Percentiles rank a stretch among this genome's conserved stretches.
Evolutionary conservation across 2,888 invertebrate genomes (phyloP).

Genomic region (Ceratothoa steindachneri): DNA sequence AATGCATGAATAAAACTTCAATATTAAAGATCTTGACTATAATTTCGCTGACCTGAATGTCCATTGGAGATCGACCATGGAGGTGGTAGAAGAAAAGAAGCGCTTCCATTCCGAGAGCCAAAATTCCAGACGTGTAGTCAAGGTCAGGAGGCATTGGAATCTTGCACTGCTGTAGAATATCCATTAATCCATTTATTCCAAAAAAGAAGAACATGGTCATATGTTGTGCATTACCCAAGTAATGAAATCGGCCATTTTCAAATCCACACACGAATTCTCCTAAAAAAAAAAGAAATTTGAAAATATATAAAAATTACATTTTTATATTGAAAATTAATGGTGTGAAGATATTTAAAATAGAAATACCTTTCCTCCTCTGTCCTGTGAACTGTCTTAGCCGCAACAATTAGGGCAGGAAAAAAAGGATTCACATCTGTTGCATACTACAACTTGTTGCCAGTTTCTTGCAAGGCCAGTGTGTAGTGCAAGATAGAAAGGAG

Average conservation of each 20-base stretch:
- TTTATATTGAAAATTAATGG: no score
- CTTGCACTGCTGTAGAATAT: slow-evolving; percentile 48
- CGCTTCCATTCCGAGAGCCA: slow-evolving; percentile 56
- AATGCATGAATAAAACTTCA: no score
- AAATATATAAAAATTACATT: no score
- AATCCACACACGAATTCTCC: slow-evolving; percentile 53
- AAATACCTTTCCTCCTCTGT: no score
- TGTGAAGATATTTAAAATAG: no score
- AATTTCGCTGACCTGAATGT: slow-evolving; percentile 50
- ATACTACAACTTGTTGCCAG: no score
- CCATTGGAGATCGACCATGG: slow-evolving; percentile 54
- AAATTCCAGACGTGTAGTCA: slow-evolving; percentile 53
- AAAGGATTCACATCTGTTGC: no score
- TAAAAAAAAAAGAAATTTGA: no score
- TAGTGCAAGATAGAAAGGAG: no score
- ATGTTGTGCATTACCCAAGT: slow-evolving; percentile 56
- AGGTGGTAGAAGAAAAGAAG: slow-evolving; percentile 57
- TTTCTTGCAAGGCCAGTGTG: no score
- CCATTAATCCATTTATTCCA: slow-evolving; percentile 50
- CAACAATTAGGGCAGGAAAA: no score
- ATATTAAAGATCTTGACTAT: neutral
- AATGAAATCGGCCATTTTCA: slow-evolving; percentile 52
- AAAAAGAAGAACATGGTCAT: slow-evolving; percentile 58
- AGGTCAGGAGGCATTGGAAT: slow-evolving; percentile 52
- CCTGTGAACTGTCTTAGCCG: no score